Conservation (phyloP, 2,888 invertebrate species). For the Drosophila merina region DNA sequence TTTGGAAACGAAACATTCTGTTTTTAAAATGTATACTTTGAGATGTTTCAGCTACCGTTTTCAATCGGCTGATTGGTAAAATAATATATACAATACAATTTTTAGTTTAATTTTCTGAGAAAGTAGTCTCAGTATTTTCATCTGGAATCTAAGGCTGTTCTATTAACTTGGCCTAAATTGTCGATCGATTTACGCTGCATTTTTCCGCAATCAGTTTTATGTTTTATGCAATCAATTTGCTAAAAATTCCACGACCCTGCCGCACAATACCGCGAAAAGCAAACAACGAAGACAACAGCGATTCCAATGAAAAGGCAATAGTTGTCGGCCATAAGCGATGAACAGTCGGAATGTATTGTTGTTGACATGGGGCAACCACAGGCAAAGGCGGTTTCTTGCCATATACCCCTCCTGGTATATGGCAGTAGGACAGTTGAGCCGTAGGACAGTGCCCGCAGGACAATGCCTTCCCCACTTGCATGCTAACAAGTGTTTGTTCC, state of each 20-base stretch:
- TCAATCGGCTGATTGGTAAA: too few relatives aligned
- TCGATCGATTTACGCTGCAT: not conserved
- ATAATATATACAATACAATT: too few relatives aligned
- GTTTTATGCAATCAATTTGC: slow-evolving; percentile 22
- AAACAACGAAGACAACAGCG: slow-evolving; percentile 1
- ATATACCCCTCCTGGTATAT: slow-evolving; percentile 5
- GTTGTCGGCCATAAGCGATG: slow-evolving; percentile 18
- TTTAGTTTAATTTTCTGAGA: too few relatives aligned
- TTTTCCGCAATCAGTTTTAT: not conserved
- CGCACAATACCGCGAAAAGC: slow-evolving; percentile 14
- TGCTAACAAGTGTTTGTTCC: slow-evolving; percentile 80
- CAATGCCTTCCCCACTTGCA: slow-evolving; percentile 41
- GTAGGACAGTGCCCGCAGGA: slow-evolving; percentile 18
- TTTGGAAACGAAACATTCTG: not conserved
- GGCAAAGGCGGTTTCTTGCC: too few relatives aligned
- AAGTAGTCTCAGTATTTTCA: too few relatives aligned
- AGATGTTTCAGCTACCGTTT: not conserved
- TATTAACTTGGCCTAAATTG: not conserved
- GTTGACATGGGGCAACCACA: not conserved
- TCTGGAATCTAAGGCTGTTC: too few relatives aligned
- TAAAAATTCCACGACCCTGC: slow-evolving; percentile 6
- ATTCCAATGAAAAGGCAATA: slow-evolving; percentile 19
- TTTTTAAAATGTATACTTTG: slow-evolving; percentile 7
- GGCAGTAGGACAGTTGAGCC: not conserved
- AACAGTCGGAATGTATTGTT: slow-evolving; percentile 8